phyloP scores from a whole-genome alignment of 2,113 vertebrate species.

The Laterallus jamaicensis region DNA sequence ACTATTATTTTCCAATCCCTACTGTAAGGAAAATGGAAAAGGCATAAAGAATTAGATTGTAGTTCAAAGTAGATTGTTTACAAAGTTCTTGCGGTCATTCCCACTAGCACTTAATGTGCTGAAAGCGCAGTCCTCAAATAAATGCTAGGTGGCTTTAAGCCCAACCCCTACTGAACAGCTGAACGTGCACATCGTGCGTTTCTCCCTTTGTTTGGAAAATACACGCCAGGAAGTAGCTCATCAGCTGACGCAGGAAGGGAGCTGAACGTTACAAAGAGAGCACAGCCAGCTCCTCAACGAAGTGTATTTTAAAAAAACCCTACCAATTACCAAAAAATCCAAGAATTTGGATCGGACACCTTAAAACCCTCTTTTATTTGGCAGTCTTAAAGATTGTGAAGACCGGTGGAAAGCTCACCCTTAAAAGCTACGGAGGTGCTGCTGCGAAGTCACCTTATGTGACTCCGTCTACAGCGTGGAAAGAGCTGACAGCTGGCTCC shows the following conservation, averaged over 20 bases:
- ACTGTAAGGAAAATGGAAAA: background rate
- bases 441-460: background rate
- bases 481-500: background rate
- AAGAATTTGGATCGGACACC: background rate
- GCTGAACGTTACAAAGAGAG: background rate
- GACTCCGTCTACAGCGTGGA: fast-evolving
- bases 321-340: background rate
- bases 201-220: conserved; percentile 15
- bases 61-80: background rate
- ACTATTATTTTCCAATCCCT: background rate
- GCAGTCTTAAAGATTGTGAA: background rate
- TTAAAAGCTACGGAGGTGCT: background rate
- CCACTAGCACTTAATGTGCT: background rate
- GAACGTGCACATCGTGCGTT: background rate
- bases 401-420: background rate
- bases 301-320: background rate
- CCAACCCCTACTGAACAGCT: background rate
- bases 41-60: background rate
- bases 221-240: background rate
- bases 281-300: background rate
- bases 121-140: background rate
- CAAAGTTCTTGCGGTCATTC: background rate
- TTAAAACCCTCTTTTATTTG: background rate
- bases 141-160: background rate
- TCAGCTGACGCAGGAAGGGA: background rate